These are phyloP conservation scores for Blastobasis lacticolella DNA, from an alignment of 2,888 invertebrate species.

Conservation along the genomic window DNA sequence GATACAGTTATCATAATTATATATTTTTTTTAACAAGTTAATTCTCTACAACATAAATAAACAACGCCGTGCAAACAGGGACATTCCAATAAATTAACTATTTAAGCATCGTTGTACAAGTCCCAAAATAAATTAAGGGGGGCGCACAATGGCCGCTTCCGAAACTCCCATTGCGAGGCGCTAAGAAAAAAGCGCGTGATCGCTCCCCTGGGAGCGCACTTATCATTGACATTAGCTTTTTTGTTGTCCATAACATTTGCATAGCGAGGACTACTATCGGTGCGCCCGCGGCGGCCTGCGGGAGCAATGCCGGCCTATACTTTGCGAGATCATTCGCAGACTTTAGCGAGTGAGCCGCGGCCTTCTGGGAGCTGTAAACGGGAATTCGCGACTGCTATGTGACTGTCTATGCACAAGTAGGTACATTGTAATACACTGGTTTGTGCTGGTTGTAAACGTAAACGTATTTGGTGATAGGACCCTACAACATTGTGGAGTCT, in stretches of 20 bases:
- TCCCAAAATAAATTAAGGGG: slow-evolving; percentile 46
- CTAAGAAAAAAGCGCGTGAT: slow-evolving; percentile 43
- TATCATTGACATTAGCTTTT: slow-evolving; percentile 73
- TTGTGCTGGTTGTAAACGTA: no score
- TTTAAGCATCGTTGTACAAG: no score
- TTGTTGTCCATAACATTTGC: slow-evolving; percentile 75
- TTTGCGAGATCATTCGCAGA: slow-evolving; percentile 72
- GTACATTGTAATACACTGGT: no score
- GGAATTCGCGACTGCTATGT: slow-evolving; percentile 10
- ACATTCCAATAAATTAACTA: no score
- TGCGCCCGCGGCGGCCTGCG: slow-evolving; percentile 49
- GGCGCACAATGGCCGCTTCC: slow-evolving; percentile 41
- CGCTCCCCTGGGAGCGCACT: slow-evolving; percentile 59
- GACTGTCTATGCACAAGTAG: no score
- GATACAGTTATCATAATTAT: no score
- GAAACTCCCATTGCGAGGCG: slow-evolving; percentile 25
- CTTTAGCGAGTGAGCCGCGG: slow-evolving; percentile 40
- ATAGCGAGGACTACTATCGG: slow-evolving; percentile 56
- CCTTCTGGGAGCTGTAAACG: slow-evolving; percentile 51
- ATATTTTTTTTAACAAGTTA: no score
- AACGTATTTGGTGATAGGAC: no score
- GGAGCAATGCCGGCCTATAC: slow-evolving; percentile 52
- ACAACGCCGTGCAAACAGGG: no score
- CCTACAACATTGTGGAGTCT: no score
- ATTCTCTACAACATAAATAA: no score